A percentile compares a stretch with the other conserved stretches of the same genome.
phyloP scores from a whole-genome alignment of 2,113 vertebrate species.

The Grantiella picta region DNA sequence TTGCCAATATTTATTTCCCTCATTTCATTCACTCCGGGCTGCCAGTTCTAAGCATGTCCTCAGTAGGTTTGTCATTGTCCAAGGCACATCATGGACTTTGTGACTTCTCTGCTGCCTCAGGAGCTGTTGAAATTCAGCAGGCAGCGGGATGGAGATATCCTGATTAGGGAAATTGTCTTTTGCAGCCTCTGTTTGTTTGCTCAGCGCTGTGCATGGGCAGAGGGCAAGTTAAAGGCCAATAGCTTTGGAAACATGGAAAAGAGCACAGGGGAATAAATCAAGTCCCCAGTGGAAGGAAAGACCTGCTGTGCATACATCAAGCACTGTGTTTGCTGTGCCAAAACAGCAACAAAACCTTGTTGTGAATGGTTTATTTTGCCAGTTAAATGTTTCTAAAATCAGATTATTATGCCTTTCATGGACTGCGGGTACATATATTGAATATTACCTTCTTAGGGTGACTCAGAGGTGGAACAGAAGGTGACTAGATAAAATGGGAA shows the following conservation, averaged over 20 bases:
- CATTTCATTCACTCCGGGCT: neutral
- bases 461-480: neutral
- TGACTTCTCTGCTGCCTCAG: neutral
- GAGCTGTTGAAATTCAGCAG: neutral
- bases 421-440: neutral
- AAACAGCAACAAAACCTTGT: neutral
- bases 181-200: constrained; percentile 12
- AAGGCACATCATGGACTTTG: neutral
- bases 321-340: neutral
- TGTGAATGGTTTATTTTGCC: neutral
- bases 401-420: neutral
- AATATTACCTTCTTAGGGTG: neutral
- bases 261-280: neutral
- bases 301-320: neutral
- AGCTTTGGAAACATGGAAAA: neutral
- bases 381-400: neutral
- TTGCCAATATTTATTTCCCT: neutral
- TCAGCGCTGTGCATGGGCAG: neutral
- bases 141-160: neutral
- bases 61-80: neutral
- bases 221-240: neutral
- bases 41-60: neutral
- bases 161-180: neutral
- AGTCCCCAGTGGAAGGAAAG: neutral
- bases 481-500: neutral